Conservation (phyloP, 2,888 invertebrate species). For the Agrochola litura region DNA sequence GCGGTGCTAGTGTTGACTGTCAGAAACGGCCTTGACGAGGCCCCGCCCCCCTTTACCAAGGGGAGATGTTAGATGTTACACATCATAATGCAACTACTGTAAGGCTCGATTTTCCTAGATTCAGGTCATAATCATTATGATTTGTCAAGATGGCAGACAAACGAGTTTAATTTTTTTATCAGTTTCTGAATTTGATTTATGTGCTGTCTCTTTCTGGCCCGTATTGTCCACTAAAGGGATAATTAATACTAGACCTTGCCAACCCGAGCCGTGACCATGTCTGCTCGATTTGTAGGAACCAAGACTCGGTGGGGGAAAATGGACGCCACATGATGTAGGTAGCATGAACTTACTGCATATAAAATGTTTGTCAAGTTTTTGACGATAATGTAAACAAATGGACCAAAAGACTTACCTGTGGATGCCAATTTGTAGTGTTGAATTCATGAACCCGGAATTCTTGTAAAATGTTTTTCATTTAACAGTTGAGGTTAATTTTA, state of each 20-base stretch:
- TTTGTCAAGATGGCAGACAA: background rate
- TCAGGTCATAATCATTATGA: background rate
- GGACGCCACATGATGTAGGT: background rate
- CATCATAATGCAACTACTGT: too few relatives aligned
- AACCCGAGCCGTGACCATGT: background rate
- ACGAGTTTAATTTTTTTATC: background rate
- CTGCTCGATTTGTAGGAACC: background rate
- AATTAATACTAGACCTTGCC: background rate
- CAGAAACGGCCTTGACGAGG: too few relatives aligned
- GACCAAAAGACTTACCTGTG: background rate
- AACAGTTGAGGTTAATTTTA: background rate
- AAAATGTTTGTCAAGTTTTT: too few relatives aligned
- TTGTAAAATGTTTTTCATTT: too few relatives aligned
- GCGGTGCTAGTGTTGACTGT: too few relatives aligned
- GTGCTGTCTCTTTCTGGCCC: background rate
- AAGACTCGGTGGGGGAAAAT: background rate
- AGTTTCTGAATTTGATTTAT: background rate
- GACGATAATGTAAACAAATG: too few relatives aligned
- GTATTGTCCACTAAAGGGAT: background rate
- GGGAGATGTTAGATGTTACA: too few relatives aligned
- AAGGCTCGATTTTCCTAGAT: background rate
- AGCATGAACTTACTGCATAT: background rate
- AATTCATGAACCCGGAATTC: background rate
- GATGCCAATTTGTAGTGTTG: background rate
- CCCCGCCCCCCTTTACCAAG: too few relatives aligned